phyloP scores from a whole-genome alignment of 2,113 vertebrate genomes.

The Passer montanus region DNA sequence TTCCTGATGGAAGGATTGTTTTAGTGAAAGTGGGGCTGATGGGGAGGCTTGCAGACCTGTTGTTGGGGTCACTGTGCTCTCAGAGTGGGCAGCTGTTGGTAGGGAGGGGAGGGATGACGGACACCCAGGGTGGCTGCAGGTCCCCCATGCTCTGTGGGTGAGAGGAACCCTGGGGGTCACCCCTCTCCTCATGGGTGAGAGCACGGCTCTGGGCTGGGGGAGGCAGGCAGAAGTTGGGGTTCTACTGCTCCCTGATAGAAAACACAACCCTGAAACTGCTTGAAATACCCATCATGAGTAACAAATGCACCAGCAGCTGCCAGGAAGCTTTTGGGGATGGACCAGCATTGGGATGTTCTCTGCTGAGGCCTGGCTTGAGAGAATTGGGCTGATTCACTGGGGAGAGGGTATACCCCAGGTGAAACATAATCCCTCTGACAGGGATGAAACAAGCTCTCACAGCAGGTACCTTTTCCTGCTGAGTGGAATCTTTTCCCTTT shows the following conservation, averaged over 20 bases:
- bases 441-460: background rate
- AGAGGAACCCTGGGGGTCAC: background rate
- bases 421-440: background rate
- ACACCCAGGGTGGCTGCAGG: fast-evolving
- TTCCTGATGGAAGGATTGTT: background rate
- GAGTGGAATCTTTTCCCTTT: background rate
- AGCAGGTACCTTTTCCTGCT: background rate
- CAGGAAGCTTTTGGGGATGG: background rate
- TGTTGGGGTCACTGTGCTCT: background rate
- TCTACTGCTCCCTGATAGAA: background rate
- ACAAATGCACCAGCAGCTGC: background rate
- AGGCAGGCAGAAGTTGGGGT: background rate
- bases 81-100: background rate
- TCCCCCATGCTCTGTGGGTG: fast-evolving
- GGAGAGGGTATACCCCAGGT: background rate
- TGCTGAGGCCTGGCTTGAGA: background rate
- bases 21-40: background rate
- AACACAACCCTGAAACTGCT: background rate
- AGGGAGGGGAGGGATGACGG: fast-evolving
- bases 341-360: background rate
- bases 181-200: background rate
- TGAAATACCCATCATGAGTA: background rate
- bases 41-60: background rate
- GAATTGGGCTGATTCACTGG: fast-evolving
- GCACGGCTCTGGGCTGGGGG: background rate